phyloP scores from a whole-genome alignment of 2,888 invertebrate genomes.

The Globia sparganii region DNA sequence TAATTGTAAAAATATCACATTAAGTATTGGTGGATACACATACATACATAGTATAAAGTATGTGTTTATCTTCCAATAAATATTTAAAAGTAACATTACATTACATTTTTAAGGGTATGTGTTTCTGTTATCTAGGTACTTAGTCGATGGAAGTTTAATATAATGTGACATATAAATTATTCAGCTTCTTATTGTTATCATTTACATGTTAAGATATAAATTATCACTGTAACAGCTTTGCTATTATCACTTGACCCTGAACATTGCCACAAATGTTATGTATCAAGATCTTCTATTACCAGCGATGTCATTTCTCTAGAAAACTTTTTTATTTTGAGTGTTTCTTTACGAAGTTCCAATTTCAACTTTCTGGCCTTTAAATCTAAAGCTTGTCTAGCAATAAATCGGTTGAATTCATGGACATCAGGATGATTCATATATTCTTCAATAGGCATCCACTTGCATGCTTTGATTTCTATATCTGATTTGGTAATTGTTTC shows the following conservation, averaged over 20 bases:
- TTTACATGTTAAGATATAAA: constrained; percentile 46
- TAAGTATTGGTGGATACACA: constrained; percentile 20
- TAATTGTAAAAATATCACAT: constrained; percentile 18
- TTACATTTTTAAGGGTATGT: constrained; percentile 8
- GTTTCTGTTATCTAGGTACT: constrained; percentile 27
- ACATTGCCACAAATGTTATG: constrained; percentile 35
- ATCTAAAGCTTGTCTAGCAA: constrained; percentile 92
- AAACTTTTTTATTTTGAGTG: constrained; percentile 75
- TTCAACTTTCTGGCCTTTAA: constrained; percentile 91
- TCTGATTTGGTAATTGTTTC: constrained; percentile 92
- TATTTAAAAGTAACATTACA: constrained; percentile 10
- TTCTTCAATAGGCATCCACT: constrained; percentile 95
- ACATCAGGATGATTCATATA: constrained; percentile 93
- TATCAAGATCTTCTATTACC: constrained; percentile 76
- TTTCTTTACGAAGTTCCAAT: constrained; percentile 89
- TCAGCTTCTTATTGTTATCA: constrained; percentile 55
- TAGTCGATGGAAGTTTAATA: not conserved
- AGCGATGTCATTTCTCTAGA: constrained; percentile 82
- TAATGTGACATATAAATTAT: constrained; percentile 37
- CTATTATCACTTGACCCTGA: constrained; percentile 61
- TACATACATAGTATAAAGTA: not conserved
- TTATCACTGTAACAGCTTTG: constrained; percentile 50
- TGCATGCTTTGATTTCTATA: constrained; percentile 94
- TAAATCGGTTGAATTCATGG: constrained; percentile 92
- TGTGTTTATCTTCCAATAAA: not conserved